Conservation (phyloP, 1,140 invertebrate genomes). For the Drosophila sp. region DNA sequence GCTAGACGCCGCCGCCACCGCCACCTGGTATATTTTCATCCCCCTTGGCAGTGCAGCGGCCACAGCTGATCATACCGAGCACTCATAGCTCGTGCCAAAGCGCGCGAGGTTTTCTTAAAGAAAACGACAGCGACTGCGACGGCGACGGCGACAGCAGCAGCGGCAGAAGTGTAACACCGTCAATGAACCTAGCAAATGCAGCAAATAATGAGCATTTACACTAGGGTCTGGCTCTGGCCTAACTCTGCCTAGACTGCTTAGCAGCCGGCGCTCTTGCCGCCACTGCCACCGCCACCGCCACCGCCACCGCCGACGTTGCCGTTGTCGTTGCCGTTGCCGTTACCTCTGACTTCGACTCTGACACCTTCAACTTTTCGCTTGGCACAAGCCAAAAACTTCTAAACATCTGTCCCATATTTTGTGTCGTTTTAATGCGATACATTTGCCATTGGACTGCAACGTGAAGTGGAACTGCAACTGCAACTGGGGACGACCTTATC, state of each 20-base stretch:
- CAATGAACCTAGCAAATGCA: conserved; percentile 61
- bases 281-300: conserved; percentile 17
- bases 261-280: conserved; percentile 71
- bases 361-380: conserved; percentile 78
- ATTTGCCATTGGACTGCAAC: conserved; percentile 24
- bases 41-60: conserved; percentile 36
- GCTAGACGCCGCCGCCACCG: conserved; percentile 36
- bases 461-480: too few relatives aligned
- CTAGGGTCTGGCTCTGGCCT: conserved; percentile 11
- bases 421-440: conserved; percentile 73
- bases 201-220: conserved; percentile 69
- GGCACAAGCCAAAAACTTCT: conserved; percentile 72
- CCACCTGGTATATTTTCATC: conserved; percentile 59
- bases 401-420: conserved; percentile 83
- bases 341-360: conserved; percentile 59
- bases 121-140: conserved; percentile 17
- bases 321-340: conserved; percentile 8
- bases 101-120: conserved; percentile 75
- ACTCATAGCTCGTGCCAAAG: conserved; percentile 76
- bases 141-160: conserved; percentile 9
- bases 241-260: conserved; percentile 19
- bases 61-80: conserved; percentile 46
- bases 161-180: conserved; percentile 69
- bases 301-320: conserved; percentile 21
- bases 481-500: conserved; percentile 53